Evolutionary conservation across 2,113 vertebrate genomes (phyloP).

Genomic region (Sterna hirundo): DNA sequence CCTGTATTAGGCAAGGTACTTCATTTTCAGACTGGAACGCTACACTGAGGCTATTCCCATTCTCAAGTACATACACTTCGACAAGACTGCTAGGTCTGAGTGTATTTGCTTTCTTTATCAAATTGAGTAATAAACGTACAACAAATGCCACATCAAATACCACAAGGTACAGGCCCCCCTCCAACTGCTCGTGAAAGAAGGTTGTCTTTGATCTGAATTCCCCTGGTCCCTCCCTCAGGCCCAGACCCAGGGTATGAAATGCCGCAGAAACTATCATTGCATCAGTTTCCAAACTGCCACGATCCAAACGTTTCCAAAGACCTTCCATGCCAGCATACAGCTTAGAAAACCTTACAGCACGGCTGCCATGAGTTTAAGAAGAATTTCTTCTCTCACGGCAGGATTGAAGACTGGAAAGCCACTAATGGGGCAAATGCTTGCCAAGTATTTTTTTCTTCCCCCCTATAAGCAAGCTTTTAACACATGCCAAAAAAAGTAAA

Average conservation of each 20-base stretch:
- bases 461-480: background rate
- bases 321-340: rapidly evolving
- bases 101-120: background rate
- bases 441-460: background rate
- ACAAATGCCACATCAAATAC: background rate
- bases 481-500: background rate
- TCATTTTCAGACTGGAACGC: background rate
- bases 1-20: background rate
- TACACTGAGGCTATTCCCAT: background rate
- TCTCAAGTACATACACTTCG: background rate
- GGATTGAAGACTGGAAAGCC: background rate
- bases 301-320: background rate
- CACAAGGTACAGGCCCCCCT: background rate
- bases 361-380: background rate
- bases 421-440: background rate
- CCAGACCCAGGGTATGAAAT: background rate
- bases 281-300: background rate
- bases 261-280: rapidly evolving
- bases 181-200: background rate
- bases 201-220: background rate
- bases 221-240: background rate
- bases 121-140: background rate
- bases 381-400: background rate
- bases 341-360: background rate
- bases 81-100: background rate